Base-by-base conservation (phyloP, 2,888 invertebrate genomes). In the Ectobius pallidus region DNA sequence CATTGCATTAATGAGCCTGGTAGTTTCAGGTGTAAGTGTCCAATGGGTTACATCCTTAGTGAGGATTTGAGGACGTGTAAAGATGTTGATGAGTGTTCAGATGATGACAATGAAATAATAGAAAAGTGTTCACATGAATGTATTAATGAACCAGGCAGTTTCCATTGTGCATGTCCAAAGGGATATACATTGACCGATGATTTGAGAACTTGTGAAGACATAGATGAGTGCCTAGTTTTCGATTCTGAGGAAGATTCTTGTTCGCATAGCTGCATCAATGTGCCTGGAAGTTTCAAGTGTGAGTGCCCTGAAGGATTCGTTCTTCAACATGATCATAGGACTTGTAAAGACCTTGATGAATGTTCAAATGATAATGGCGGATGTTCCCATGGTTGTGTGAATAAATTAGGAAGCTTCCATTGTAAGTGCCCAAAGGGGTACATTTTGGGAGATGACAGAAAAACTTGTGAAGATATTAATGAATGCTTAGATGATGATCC, bases 401-500 rank as follows among this genome's bases (percentile, higher is more conserved):
- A 91, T 79, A 85, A 85, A 0, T 80, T 83, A 11, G 91, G 91
- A 18, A 86, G 87, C 25, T 91, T 86, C 78, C 80, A 82, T 42
- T 92, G 92, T 78, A 81, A 82, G 73, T 91, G 91, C 78, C 81
- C 84, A 0, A 76, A 80, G 14, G 88, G 87, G 0, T 88, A 86
- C 78, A 83, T 83, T 72, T 78, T 82, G 3, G 75, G 68, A 34
- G 77, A 78, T 1, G 74, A 73, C 39, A 85, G 85, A 78, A 80
- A 78, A 44, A 83, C 81, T 14, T 81, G 81, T 69, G 77, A 78
- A 72, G 81, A 82, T 73, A 79, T 84, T n/a, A 85, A 89, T 81
- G 85, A 86, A 70, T 92, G 91, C 76, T 80, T 39, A 32, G 52
- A 30, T 58, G 65, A 81, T 27, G 80, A 80, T 1, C 78, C 77